Evolutionary conservation across 2,113 vertebrate genomes (phyloP).

Genomic region (Gadus macrocephalus): DNA sequence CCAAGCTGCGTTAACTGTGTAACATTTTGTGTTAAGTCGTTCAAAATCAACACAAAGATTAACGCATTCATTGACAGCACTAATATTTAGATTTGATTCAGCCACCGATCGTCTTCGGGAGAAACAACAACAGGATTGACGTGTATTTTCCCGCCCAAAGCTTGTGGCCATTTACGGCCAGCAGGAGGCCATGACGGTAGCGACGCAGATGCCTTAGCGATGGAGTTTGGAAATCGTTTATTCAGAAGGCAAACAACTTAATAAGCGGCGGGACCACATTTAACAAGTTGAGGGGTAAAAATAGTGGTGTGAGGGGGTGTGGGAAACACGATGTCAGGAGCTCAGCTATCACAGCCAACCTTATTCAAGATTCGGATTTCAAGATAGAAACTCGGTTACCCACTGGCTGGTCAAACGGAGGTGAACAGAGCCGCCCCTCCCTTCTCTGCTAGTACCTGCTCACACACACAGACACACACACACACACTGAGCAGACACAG

Average conservation of each 20-base stretch:
- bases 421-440: neutral
- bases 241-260: neutral
- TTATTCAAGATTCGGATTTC: neutral
- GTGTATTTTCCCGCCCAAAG: too few species aligned
- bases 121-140: too few species aligned
- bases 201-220: neutral
- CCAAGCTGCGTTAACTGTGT: too few species aligned
- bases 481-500: too few species aligned
- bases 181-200: neutral
- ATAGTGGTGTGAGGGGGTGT: neutral
- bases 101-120: too few species aligned
- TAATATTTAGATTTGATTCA: too few species aligned
- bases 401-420: conserved; percentile 8
- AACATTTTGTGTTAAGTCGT: too few species aligned
- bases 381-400: neutral
- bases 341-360: neutral
- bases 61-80: too few species aligned
- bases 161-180: neutral
- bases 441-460: conserved; percentile 6
- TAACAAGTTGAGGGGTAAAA: neutral
- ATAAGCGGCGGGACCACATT: neutral
- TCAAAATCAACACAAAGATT: too few species aligned
- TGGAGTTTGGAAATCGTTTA: neutral
- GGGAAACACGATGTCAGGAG: neutral
- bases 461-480: neutral